These are phyloP conservation scores for Artemisiospiza belli DNA, from an alignment of 2,113 vertebrate genomes.

Conservation along the genomic window DNA sequence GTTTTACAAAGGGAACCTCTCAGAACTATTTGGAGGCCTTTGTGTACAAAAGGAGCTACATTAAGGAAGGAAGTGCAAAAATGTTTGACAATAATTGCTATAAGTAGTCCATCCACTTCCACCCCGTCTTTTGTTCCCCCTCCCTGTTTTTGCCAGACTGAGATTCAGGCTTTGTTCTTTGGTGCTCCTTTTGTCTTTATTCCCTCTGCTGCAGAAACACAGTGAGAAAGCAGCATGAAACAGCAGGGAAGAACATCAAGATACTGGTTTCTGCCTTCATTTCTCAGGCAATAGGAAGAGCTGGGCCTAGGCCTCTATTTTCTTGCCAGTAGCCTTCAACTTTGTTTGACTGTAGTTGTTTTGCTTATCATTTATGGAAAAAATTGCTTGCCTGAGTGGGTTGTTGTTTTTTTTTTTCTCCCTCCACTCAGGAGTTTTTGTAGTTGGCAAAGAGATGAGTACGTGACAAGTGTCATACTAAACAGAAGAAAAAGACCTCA, in stretches of 20 bases:
- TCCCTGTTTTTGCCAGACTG: background rate
- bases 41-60: slow-evolving; percentile 11
- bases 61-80: slow-evolving; percentile 50
- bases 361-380: background rate
- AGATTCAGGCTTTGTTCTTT: background rate
- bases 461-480: accelerated
- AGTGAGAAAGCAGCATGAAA: background rate
- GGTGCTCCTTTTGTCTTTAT: background rate
- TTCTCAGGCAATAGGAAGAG: background rate
- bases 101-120: slow-evolving; percentile 32
- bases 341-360: background rate
- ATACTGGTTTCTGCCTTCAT: background rate
- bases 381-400: background rate
- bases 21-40: background rate
- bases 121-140: background rate
- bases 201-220: background rate
- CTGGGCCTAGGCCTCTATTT: background rate
- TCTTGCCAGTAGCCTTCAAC: background rate
- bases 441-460: background rate
- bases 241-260: background rate
- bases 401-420: background rate
- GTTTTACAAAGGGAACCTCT: background rate
- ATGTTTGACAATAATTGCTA: slow-evolving; percentile 40
- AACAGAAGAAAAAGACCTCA: background rate
- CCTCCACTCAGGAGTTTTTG: background rate